These are phyloP conservation scores for Magallana ariakensis DNA, from an alignment of 1,140 invertebrate species.

Conservation along the genomic window DNA sequence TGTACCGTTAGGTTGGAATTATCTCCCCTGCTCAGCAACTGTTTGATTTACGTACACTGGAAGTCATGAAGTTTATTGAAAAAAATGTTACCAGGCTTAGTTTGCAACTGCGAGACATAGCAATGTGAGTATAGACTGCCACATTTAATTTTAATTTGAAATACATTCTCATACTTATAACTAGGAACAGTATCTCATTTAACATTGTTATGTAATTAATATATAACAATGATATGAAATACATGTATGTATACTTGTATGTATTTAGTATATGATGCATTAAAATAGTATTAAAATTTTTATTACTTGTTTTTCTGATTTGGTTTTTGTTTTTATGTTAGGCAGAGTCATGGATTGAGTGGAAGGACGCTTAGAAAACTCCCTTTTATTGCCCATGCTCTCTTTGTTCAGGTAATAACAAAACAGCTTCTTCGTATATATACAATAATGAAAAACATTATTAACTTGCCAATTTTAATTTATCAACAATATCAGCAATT, in stretches of 20 bases:
- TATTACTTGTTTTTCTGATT: background rate
- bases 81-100: conserved; percentile 76
- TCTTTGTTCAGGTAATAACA: conserved; percentile 74
- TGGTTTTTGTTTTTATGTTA: conserved; percentile 76
- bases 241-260: no score
- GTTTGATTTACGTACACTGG: conserved; percentile 75
- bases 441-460: no score
- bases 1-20: conserved; percentile 80
- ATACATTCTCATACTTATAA: no score
- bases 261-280: no score
- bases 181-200: no score
- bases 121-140: conserved; percentile 70
- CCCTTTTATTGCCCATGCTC: conserved; percentile 88
- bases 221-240: no score
- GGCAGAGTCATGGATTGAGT: conserved; percentile 87
- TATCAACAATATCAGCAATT: no score
- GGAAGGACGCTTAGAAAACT: conserved; percentile 92
- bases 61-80: conserved; percentile 77
- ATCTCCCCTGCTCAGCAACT: conserved; percentile 78
- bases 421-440: no score
- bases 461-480: no score
- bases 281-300: no score
- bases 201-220: no score
- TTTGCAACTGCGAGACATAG: conserved; percentile 75
- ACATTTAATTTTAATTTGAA: background rate